Base-by-base conservation (phyloP, 2,888 invertebrate species). In the Rhopalosiphum nymphaeae region DNA sequence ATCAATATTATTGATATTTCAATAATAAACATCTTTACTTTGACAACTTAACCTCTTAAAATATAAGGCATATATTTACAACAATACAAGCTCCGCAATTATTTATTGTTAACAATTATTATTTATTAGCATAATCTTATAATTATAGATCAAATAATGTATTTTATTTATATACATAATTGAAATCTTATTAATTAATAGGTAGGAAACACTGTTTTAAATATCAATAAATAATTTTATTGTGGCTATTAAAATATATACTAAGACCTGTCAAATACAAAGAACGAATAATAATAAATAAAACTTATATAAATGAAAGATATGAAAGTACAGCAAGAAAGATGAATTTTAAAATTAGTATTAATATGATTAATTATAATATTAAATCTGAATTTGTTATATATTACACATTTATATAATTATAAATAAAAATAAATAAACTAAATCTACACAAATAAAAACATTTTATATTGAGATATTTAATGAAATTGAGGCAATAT, bases 311-410 rank as follows among this genome's bases (percentile, higher is more conserved):
- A 78, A 36, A 11, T 78, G 36, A 36, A 78, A 78, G 21, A 78
- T 36, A 61, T 29, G 11, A 61, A 29, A 61, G 61, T 78, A 78
- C 9, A 78, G 7, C 9, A 78, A 78, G 36, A 21, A 36, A 21
- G 7, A 0, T 78, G 21, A 36, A 78, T 78, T 78, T 36, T 78
- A 78, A 36, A 36, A 78, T 7, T 1, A 21, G 21, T 16, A 78
- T 78, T 61, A 61, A 67, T 67, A 67, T 67, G 16, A 61, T 61
- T n/a, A 67, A n/a, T 67, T 67, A 67, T 67, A 67, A n/a, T n/a
- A 7, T 67, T 0, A 16, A 42, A 42, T 25, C 78, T 7, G 7
- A 36, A 9, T 36, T 9, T 16, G 5, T 16, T 78, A 78, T 9
- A 7, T 46, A 36, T 5, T n/a, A 36, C 21, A 78, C 7, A 0